Base-by-base conservation (phyloP, 2,113 vertebrate species). In the Sphyrna mokarran region DNA sequence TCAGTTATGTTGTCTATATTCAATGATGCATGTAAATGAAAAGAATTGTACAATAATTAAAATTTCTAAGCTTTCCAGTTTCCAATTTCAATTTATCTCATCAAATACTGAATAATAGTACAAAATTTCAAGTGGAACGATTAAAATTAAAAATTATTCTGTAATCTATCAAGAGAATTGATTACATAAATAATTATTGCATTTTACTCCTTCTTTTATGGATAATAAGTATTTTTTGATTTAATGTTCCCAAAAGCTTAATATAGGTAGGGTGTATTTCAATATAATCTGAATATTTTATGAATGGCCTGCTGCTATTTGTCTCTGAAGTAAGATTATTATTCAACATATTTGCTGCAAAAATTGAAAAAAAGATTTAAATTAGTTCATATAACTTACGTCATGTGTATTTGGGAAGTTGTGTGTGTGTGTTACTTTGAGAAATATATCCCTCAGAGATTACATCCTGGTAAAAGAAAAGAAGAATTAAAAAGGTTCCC, bases 241-340 rank as follows among this genome's bases (percentile, higher is more conserved):
- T 43, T 72, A 69, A 95, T 33, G 68, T 72, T 95, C 37, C 8
- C 68, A 95, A 26, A 95, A 69, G 37, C 68, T 72, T 29, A 72
- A 95, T 72, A 48, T 72, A 72, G 23, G n/a, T 54, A 72, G 69
- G 43, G 0, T 33, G 26, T 68, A 33, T 95, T 95, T 26, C 94
- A 72, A 70, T 18, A 95, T 76, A 54, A 76, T 72, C 68, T 95
- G 40, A 95, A 95, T 95, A 72, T 72, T 95, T 95, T 95, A 95
- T 54, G 68, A 95, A 33, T 70, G 54, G 20, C 72, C 37, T 95
- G 69, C 40, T 95, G 23, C 40, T 72, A 26, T 3, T 72, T 33
- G 37, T 8, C 69, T 95, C 69, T 54, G 94, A 95, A 54, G 94
- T 72, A 54, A 72, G 70, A 76, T 76, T 72, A 72, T 95, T 95